These are phyloP conservation scores for Euclidia mi DNA, from an alignment of 2,888 invertebrate genomes.

Conservation along the genomic window DNA sequence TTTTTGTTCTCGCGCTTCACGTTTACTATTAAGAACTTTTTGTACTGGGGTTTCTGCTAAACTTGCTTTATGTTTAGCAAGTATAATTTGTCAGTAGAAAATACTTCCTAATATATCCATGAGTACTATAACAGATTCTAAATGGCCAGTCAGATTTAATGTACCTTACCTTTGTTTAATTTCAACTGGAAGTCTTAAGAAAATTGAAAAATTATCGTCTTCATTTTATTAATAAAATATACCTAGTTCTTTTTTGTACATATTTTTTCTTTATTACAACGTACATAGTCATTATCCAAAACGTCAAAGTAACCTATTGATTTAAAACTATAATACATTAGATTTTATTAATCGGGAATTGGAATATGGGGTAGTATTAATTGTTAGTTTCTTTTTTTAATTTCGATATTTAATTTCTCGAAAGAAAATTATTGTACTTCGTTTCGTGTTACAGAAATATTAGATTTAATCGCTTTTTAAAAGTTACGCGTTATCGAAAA, in stretches of 20 bases:
- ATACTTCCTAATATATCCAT: slow-evolving; percentile 33
- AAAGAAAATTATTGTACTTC: slow-evolving; percentile 63
- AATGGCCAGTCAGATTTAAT: slow-evolving; percentile 52
- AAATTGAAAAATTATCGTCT: slow-evolving; percentile 57
- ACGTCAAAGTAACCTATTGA: slow-evolving; percentile 61
- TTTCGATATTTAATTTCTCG: slow-evolving; percentile 41
- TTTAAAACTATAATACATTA: slow-evolving; percentile 52
- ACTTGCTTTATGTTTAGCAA: slow-evolving; percentile 29
- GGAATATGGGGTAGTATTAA: slow-evolving; percentile 63
- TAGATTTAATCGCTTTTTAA: slow-evolving; percentile 67
- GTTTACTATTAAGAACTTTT: slow-evolving; percentile 40
- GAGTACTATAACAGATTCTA: slow-evolving; percentile 19
- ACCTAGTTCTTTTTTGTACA: slow-evolving; percentile 71
- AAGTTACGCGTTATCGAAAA: slow-evolving; percentile 60
- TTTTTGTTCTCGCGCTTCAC: slow-evolving; percentile 52
- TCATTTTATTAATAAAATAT: slow-evolving; percentile 60
- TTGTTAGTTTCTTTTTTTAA: slow-evolving; percentile 55
- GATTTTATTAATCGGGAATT: slow-evolving; percentile 63
- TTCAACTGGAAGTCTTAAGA: slow-evolving; percentile 59
- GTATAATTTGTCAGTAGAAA: slow-evolving; percentile 25
- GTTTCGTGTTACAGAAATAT: slow-evolving; percentile 64
- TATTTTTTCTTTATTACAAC: slow-evolving; percentile 68
- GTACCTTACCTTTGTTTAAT: slow-evolving; percentile 50
- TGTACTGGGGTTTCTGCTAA: slow-evolving; percentile 27
- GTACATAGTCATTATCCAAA: slow-evolving; percentile 76